A percentile compares a stretch with the other conserved stretches of the same genome.
phyloP scores from a whole-genome alignment of 30 jellyfish, hydroid and myxozoan species.

The Catostylus mosaicus region DNA sequence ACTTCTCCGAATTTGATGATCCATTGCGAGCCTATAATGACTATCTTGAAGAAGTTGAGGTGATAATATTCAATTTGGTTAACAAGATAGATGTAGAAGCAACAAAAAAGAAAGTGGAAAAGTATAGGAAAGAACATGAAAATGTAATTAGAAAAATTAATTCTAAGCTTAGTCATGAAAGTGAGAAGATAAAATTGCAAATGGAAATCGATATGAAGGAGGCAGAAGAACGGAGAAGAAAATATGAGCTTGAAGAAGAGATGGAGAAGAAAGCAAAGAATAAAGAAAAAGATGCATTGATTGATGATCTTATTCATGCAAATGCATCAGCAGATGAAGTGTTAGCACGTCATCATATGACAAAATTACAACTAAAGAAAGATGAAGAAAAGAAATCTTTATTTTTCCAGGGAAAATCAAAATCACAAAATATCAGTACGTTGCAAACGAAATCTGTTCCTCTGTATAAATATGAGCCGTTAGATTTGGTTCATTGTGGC shows the following conservation, averaged over 20 bases:
- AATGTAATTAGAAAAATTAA: conserved; percentile 71
- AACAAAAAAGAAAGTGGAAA: conserved; percentile 81
- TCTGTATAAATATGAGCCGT: conserved; percentile 70
- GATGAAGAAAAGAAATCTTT: conserved; percentile 88
- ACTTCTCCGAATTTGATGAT: conserved; percentile 56
- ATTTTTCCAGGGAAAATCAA: conserved; percentile 84
- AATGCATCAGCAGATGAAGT: conserved; percentile 97
- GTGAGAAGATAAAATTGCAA: conserved; percentile 60
- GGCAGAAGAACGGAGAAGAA: conserved; percentile 64
- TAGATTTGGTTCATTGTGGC: conserved; percentile 52
- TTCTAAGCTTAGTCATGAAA: conserved; percentile 88
- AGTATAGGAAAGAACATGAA: conserved; percentile 86
- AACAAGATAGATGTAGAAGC: conserved; percentile 87
- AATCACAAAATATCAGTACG: conserved; percentile 35
- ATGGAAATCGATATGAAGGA: conserved; percentile 69
- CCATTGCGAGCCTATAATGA: conserved; percentile 81
- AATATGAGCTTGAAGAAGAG: conserved; percentile 45
- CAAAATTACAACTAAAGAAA: conserved; percentile 62
- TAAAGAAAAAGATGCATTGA: conserved; percentile 86
- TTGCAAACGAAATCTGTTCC: conserved; percentile 64
- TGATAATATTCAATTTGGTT: conserved; percentile 78
- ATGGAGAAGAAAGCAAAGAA: conserved; percentile 60
- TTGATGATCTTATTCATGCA: conserved; percentile 93
- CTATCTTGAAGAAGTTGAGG: conserved; percentile 94
- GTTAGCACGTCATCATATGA: conserved; percentile 86